Percentiles rank a stretch among this genome's conserved stretches.
These are phyloP conservation scores for Dasypolia templi DNA, from an alignment of 2,888 invertebrate genomes.

Conservation along the genomic window DNA sequence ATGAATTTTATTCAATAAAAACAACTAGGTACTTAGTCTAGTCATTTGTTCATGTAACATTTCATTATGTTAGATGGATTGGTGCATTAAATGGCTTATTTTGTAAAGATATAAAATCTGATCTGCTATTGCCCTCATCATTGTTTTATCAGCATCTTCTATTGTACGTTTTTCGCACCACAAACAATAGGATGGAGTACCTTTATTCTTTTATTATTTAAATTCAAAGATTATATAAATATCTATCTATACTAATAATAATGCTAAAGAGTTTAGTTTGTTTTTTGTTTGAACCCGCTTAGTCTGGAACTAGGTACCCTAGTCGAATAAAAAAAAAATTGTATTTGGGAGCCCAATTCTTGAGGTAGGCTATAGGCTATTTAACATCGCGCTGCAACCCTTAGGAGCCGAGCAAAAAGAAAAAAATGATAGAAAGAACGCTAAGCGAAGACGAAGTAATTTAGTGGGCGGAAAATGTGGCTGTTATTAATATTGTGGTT, in stretches of 20 bases:
- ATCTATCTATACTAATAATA: background rate
- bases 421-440: background rate
- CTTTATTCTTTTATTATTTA: slow-evolving; percentile 1
- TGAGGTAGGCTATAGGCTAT: background rate
- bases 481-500: background rate
- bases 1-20: slow-evolving; percentile 24
- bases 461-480: background rate
- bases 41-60: slow-evolving; percentile 14
- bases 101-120: background rate
- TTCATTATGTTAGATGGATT: slow-evolving; percentile 17
- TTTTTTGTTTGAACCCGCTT: background rate
- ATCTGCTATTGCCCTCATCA: background rate
- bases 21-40: slow-evolving; percentile 15
- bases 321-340: background rate
- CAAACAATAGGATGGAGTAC: background rate
- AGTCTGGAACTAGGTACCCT: background rate
- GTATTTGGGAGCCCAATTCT: background rate
- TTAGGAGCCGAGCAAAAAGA: background rate
- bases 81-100: background rate
- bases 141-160: slow-evolving; percentile 2
- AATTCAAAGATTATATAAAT: slow-evolving; percentile 2
- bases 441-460: background rate
- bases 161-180: background rate
- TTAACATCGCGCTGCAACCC: background rate
- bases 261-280: background rate